These are phyloP conservation scores for Pristionchus mayeri DNA, from an alignment of 2,888 invertebrate genomes.

Conservation along the genomic window DNA sequence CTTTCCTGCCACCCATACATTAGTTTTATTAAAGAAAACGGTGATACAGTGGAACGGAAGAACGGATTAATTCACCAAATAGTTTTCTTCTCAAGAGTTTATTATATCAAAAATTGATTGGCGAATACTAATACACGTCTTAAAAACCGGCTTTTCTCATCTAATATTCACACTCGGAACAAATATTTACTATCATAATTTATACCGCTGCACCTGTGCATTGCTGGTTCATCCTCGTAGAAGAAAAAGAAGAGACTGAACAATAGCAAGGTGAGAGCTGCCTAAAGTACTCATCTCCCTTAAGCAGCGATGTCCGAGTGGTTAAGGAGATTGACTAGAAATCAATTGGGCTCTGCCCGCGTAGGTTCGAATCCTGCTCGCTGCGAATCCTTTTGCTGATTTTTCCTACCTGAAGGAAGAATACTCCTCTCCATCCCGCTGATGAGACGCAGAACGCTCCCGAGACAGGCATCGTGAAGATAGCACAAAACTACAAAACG, in stretches of 20 bases:
- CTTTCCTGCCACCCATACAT: too few species aligned
- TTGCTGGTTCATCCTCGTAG: slow-evolving; percentile 41
- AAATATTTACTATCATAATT: too few species aligned
- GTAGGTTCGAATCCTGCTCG: slow-evolving; percentile 71
- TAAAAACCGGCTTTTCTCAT: too few species aligned
- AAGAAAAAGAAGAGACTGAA: slow-evolving; percentile 29
- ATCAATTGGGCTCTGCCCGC: slow-evolving; percentile 71
- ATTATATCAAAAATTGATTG: too few species aligned
- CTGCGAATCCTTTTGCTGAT: too few species aligned
- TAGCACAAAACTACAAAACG: slow-evolving; percentile 45
- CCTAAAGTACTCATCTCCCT: slow-evolving; percentile 3
- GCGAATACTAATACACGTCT: too few species aligned
- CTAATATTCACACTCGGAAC: too few species aligned
- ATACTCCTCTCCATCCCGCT: slow-evolving; percentile 43
- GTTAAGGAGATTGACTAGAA: slow-evolving; percentile 71
- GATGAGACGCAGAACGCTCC: slow-evolving; percentile 43
- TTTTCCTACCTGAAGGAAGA: slow-evolving; percentile 42
- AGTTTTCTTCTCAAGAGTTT: too few species aligned
- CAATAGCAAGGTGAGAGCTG: slow-evolving; percentile 12
- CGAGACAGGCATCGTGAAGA: slow-evolving; percentile 47
- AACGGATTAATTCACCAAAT: too few species aligned
- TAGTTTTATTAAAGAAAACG: too few species aligned
- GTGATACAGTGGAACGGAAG: too few species aligned
- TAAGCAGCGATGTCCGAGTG: slow-evolving; percentile 56
- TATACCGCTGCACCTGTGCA: too few species aligned